Evolutionary conservation across 2,797 vertebrate genomes (phyloP), one percentile per base, ranked within the genome.

Genomic region (Prionace glauca): DNA sequence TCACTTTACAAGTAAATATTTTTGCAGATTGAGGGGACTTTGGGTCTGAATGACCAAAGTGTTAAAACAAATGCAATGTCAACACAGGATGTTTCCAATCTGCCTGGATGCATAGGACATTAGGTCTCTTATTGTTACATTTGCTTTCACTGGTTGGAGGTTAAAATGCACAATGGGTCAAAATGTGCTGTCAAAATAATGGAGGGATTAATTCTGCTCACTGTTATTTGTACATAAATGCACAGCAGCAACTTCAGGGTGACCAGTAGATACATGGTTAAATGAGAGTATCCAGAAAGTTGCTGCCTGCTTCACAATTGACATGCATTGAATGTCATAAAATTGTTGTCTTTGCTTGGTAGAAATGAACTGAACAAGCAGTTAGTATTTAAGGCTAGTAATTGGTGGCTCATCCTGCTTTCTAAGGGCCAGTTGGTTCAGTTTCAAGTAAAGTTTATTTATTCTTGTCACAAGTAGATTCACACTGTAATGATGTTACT

Each of bases 1-100:
- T 92, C 90, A 67, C 65, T 36, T n/a, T 41, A 36, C n/a, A 41
- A 67, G 92, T 69, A 92, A 92, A 36, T 92, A 36, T 67, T 92
- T 41, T 71, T 65, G n/a, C 20, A 9, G 45, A 36, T 41, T 9
- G 1, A 69, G 65, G n/a, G 32, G 91, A 93, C 67, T 65, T 93
- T 9, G 3, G 2, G 69, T 94, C 10, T 29, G 41, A 72, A 36
- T 22, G 5, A 45, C 22, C 12, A 69, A 93, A 36, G 16, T 41
- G 18, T 69, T 24, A 41, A 36, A 67, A 60, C 87, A 3, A 4
- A 56, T 90, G 87, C 26, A 60, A 60, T 60, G 14, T 60, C 50
- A 60, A 22, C 62, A 65, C 81, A 45, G 1, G 32, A 90, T 62
- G 50, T 60, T 5, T 11, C 32, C 29, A n/a, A 9, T 4, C 65